A percentile compares a stretch with the other conserved stretches of the same genome.
These are phyloP conservation scores for Teinopalpus imperialis DNA, from an alignment of 2,888 invertebrate species.

Conservation along the genomic window DNA sequence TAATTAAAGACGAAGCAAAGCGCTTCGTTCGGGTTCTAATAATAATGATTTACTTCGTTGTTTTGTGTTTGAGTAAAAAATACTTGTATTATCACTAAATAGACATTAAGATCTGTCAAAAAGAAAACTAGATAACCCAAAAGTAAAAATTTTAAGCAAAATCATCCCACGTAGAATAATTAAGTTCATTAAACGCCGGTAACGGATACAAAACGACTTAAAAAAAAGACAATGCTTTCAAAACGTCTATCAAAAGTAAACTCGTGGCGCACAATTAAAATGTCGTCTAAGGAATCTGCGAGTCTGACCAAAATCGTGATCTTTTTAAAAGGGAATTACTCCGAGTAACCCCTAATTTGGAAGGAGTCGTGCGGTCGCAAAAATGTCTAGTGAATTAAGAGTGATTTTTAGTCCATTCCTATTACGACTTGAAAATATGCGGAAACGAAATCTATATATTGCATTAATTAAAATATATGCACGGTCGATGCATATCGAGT, in stretches of 20 bases:
- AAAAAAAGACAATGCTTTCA: constrained; percentile 13
- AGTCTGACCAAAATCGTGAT: constrained; percentile 32
- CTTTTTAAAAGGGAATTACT: constrained; percentile 54
- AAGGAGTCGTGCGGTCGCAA: constrained; percentile 33
- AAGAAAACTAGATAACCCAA: constrained; percentile 5
- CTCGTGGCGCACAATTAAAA: constrained; percentile 54
- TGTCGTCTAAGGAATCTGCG: constrained; percentile 38
- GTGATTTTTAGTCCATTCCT: not conserved
- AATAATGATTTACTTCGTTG: too few relatives aligned
- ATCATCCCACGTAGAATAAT: not conserved
- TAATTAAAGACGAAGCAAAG: too few relatives aligned
- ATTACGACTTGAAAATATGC: constrained; percentile 1
- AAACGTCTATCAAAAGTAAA: constrained; percentile 47
- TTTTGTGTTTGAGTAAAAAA: too few relatives aligned
- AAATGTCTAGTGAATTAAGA: constrained; percentile 11
- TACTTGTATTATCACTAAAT: not conserved
- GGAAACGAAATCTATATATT: not conserved
- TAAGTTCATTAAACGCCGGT: constrained; percentile 4
- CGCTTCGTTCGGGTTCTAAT: too few relatives aligned
- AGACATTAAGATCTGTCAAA: not conserved
- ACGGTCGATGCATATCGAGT: too few relatives aligned
- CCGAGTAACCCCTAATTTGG: constrained; percentile 45
- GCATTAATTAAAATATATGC: not conserved
- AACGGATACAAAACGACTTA: constrained; percentile 1
- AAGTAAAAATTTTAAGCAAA: not conserved